A percentile compares a stretch with the other conserved stretches of the same genome.
Evolutionary conservation across 2,888 invertebrate species (phyloP).

Genomic region (Spatulosminthurus flaviceps): DNA sequence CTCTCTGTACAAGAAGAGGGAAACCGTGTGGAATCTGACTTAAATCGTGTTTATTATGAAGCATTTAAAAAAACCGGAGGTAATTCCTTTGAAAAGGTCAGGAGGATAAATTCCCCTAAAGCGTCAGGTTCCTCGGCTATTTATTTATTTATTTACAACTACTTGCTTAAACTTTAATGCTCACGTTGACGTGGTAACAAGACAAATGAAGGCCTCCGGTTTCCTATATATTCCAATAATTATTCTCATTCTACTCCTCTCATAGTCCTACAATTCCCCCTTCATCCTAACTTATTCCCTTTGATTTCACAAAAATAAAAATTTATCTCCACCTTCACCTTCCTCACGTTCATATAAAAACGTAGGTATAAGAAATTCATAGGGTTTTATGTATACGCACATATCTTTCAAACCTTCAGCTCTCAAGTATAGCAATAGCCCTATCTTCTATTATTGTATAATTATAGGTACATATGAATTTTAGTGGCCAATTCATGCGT

Average conservation of each 20-base stretch:
- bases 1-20: no score
- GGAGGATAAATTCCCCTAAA: constrained; percentile 15
- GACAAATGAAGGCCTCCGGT: constrained; percentile 45
- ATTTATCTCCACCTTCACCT: constrained; percentile 22
- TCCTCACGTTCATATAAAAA: constrained; percentile 9
- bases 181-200: constrained; percentile 46
- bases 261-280: background rate
- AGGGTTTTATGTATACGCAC: no score
- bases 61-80: no score
- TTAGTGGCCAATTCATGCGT: background rate
- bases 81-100: no score
- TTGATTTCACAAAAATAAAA: constrained; percentile 29
- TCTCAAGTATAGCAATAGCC: background rate
- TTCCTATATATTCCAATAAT: constrained; percentile 30
- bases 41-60: no score
- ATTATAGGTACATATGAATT: background rate
- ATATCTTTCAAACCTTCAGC: no score
- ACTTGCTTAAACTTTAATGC: constrained; percentile 31
- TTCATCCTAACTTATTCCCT: constrained; percentile 24
- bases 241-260: constrained; percentile 23
- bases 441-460: no score
- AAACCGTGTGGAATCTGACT: no score
- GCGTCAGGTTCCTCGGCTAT: constrained; percentile 30
- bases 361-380: background rate
- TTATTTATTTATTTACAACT: constrained; percentile 39